Evolutionary conservation across 1,140 invertebrate species (phyloP).

Genomic region (Drosophila teissieri): DNA sequence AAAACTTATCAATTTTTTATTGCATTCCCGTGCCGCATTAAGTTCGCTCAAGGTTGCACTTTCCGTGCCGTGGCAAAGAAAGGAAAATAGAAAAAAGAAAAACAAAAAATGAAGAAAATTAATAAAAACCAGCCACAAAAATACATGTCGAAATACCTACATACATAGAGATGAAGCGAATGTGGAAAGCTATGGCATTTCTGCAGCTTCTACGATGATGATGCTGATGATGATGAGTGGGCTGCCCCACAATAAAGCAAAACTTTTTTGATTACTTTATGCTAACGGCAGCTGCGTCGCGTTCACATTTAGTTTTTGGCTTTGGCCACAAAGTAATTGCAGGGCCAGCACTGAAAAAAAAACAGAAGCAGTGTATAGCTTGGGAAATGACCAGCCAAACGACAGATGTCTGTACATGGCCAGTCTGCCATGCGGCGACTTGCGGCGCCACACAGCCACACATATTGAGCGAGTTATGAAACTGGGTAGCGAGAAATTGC

Average conservation of each 20-base stretch:
- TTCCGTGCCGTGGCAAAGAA: no score
- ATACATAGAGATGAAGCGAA: not conserved
- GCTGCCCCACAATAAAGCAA: slow-evolving; percentile 64
- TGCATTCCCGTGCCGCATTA: slow-evolving; percentile 23
- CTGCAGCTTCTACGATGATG: slow-evolving; percentile 38
- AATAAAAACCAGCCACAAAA: no score
- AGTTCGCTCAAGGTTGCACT: slow-evolving; percentile 37
- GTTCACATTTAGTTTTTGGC: slow-evolving; percentile 65
- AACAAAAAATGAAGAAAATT: no score
- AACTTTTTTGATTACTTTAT: slow-evolving; percentile 78
- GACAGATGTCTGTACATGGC: slow-evolving; percentile 28
- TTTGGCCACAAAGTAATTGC: slow-evolving; percentile 62
- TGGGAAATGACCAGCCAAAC: slow-evolving; percentile 4
- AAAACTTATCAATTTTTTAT: slow-evolving; percentile 58
- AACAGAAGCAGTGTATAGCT: not conserved
- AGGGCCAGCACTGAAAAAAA: slow-evolving; percentile 35
- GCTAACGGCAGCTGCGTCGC: slow-evolving; percentile 70
- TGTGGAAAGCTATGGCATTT: slow-evolving; percentile 22
- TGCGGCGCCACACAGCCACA: slow-evolving; percentile 17
- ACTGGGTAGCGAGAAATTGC: slow-evolving; percentile 6
- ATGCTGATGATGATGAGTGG: slow-evolving; percentile 61
- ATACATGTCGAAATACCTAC: no score
- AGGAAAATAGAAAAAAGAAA: no score
- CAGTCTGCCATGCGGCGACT: slow-evolving; percentile 13
- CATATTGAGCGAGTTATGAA: slow-evolving; percentile 28